Evolutionary conservation across 2,113 vertebrate genomes (phyloP), one percentile per base, ranked within the genome.

Genomic region (Sorex araneus): DNA sequence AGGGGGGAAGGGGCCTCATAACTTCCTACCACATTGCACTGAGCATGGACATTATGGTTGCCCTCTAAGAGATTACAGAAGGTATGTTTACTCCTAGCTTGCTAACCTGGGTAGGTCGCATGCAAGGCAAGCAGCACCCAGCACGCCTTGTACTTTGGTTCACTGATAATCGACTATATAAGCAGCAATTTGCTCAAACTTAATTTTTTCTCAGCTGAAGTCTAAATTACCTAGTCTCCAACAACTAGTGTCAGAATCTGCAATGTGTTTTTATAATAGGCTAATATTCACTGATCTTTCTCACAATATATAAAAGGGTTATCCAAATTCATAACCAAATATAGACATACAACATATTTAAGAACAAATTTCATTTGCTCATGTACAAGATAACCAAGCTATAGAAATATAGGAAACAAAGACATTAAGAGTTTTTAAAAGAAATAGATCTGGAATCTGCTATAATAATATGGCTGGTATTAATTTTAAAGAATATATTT

Each of bases 401-500:
- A 13, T 8, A 73, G 45, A 21, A 96, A 90, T n/a, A 76, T 76
- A 90, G 63, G 25, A 89, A 66, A 83, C 71, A 83, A 91, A 70
- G 54, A 43, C 11, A 9, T 81, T 67, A 93, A 11, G 57, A 60
- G 25, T 19, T 82, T 84, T 89, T 81, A 74, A 57, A 85, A 77
- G 30, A 91, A 93, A 75, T 13, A 70, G 30, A 60, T 30, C 34
- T 75, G 19, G 30, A 40, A 80, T 47, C 75, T 90, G 82, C 23
- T 84, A 74, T 57, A 92, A 69, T 89, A 84, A 84, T 81, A 84
- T 23, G 19, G 47, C 15, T 91, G 47, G 66, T 19, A 90, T 66
- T 95, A 77, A 87, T 82, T 87, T 83, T 87, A 81, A 91, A 93
- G 66, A 87, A 73, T 76, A 90, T 76, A 81, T 74, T 74, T 94